Percentiles rank a stretch among this genome's conserved stretches.
phyloP scores from a whole-genome alignment of 2,797 vertebrate genomes.

The Emydoidea blandingii region DNA sequence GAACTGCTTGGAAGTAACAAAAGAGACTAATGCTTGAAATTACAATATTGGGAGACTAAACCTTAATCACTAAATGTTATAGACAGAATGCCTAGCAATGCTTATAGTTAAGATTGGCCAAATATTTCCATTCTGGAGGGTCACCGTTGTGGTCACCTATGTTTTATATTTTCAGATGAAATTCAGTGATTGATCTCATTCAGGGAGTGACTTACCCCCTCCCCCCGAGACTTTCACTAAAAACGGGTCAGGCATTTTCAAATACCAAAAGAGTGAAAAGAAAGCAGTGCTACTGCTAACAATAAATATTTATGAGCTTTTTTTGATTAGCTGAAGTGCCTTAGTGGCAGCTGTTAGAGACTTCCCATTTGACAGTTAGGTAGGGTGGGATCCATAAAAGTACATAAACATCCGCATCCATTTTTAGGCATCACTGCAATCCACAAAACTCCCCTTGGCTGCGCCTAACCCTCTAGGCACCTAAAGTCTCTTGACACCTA shows the following conservation, averaged over 20 bases:
- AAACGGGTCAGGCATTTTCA: background rate
- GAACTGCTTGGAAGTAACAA: background rate
- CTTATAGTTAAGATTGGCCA: background rate
- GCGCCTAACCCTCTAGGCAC: background rate
- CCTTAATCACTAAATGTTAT: background rate
- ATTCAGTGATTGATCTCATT: background rate
- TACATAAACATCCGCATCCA: background rate
- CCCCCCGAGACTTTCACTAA: background rate
- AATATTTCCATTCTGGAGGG: background rate
- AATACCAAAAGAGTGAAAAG: background rate
- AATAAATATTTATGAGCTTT: background rate
- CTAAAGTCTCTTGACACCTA: background rate
- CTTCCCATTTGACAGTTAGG: background rate
- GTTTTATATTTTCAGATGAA: background rate
- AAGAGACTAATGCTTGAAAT: background rate
- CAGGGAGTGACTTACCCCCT: background rate
- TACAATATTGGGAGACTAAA: background rate
- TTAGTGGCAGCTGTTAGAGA: background rate
- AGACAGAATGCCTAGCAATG: background rate
- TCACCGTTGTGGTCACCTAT: background rate
- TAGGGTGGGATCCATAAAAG: background rate
- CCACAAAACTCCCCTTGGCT: background rate
- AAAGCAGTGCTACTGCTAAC: background rate
- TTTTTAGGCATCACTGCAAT: background rate
- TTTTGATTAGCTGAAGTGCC: background rate